Evolutionary conservation across 1,140 invertebrate genomes (phyloP).

Genomic region (Halesus radiatus): DNA sequence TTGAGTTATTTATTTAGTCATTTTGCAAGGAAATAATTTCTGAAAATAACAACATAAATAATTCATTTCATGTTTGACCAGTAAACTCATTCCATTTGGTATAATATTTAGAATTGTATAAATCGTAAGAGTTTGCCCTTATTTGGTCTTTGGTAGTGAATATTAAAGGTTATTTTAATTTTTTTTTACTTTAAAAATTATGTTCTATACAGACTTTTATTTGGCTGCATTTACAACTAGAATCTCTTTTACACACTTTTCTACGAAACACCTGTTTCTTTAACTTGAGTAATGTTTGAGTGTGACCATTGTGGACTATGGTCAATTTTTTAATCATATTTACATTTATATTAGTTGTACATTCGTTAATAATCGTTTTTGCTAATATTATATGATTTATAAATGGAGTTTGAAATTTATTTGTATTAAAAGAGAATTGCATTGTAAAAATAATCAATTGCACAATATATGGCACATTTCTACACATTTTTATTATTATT

Average conservation of each 20-base stretch:
- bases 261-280: conserved; percentile 1
- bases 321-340: conserved; percentile 20
- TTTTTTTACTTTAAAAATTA: no score
- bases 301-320: not conserved
- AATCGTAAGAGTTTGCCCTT: conserved; percentile 2
- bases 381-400: not conserved
- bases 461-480: conserved; percentile 18
- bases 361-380: conserved; percentile 7
- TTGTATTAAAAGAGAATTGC: conserved; percentile 29
- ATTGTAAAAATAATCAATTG: conserved; percentile 33
- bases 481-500: conserved; percentile 11
- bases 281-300: not conserved
- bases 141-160: conserved; percentile 4
- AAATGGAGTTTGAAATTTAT: conserved; percentile 9
- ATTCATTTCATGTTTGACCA: conserved; percentile 31
- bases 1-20: no score
- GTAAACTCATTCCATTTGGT: conserved; percentile 35
- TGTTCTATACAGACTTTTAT: not conserved
- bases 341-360: conserved; percentile 18
- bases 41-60: no score
- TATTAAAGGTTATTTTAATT: not conserved
- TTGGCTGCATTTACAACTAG: conserved; percentile 14
- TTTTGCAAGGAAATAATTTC: no score
- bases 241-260: conserved; percentile 33
- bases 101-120: conserved; percentile 6